These are phyloP conservation scores for Moxostoma hubbsi DNA, from an alignment of 2,797 vertebrate genomes.

Conservation along the genomic window DNA sequence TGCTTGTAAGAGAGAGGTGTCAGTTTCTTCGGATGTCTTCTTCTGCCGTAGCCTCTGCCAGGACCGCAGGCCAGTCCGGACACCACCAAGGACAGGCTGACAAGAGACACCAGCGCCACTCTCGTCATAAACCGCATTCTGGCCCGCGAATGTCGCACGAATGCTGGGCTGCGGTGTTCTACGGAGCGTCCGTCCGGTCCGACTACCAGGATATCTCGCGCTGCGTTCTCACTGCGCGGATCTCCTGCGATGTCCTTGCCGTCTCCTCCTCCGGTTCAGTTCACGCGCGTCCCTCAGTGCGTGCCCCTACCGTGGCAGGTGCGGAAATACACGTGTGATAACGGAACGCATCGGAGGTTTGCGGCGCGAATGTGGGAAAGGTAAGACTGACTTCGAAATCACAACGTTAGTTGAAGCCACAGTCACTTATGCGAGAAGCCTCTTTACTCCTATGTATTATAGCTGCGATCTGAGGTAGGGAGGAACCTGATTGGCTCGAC, in stretches of 20 bases:
- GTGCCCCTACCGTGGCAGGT: constrained; percentile 90
- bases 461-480: constrained; percentile 89
- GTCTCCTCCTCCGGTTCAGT: constrained; percentile 82
- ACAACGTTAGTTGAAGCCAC: constrained; percentile 84
- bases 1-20: constrained; percentile 99
- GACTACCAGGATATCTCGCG: constrained; percentile 28
- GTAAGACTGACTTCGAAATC: constrained; percentile 84
- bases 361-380: constrained; percentile 79
- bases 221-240: constrained; percentile 71
- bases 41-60: constrained; percentile 96
- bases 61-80: constrained; percentile 94
- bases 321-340: constrained; percentile 87
- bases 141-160: constrained; percentile 73
- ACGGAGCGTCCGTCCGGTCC: constrained; percentile 32
- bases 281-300: constrained; percentile 72
- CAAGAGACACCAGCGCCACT: constrained; percentile 82
- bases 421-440: constrained; percentile 89
- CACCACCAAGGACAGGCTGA: constrained; percentile 88
- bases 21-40: constrained; percentile 97
- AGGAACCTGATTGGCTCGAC: constrained; percentile 94
- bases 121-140: constrained; percentile 87
- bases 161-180: constrained; percentile 57
- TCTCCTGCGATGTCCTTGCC: constrained; percentile 81
- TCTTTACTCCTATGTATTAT: constrained; percentile 96
- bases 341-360: constrained; percentile 89